Evolutionary conservation across 2,888 invertebrate genomes (phyloP).

Genomic region (Ethmia dodecea): DNA sequence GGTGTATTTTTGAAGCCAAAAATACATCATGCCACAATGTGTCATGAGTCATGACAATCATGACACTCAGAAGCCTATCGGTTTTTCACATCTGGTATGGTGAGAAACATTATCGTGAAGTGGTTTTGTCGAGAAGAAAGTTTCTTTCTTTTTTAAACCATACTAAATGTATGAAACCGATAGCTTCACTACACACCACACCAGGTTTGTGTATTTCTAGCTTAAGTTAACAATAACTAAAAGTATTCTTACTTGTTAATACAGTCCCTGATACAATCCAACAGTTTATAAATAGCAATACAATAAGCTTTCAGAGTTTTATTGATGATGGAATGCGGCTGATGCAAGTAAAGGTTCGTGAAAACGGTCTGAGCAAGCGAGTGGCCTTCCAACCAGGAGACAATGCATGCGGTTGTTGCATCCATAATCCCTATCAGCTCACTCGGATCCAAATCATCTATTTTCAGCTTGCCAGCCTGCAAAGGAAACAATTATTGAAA

Average conservation of each 20-base stretch:
- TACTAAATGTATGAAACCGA: too few relatives aligned
- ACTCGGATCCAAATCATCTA: slow-evolving; percentile 84
- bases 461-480: slow-evolving; percentile 86
- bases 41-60: neutral
- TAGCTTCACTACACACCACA: too few relatives aligned
- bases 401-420: slow-evolving; percentile 94
- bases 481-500: too few relatives aligned
- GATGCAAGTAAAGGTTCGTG: slow-evolving; percentile 96
- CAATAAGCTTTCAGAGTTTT: slow-evolving; percentile 91
- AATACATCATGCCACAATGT: neutral
- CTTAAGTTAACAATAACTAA: too few relatives aligned
- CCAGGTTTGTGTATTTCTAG: too few relatives aligned
- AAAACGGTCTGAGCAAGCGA: slow-evolving; percentile 98
- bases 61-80: neutral
- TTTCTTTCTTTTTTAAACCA: neutral
- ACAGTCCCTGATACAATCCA: slow-evolving; percentile 93
- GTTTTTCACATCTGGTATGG: neutral
- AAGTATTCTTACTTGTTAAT: slow-evolving; percentile 88
- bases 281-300: slow-evolving; percentile 90
- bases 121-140: neutral
- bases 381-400: slow-evolving; percentile 98
- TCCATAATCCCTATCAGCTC: slow-evolving; percentile 97
- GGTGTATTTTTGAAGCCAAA: neutral
- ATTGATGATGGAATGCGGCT: slow-evolving; percentile 90
- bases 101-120: neutral